Base-by-base conservation (phyloP, 2,888 invertebrate genomes). In the Eupithecia subfuscata region DNA sequence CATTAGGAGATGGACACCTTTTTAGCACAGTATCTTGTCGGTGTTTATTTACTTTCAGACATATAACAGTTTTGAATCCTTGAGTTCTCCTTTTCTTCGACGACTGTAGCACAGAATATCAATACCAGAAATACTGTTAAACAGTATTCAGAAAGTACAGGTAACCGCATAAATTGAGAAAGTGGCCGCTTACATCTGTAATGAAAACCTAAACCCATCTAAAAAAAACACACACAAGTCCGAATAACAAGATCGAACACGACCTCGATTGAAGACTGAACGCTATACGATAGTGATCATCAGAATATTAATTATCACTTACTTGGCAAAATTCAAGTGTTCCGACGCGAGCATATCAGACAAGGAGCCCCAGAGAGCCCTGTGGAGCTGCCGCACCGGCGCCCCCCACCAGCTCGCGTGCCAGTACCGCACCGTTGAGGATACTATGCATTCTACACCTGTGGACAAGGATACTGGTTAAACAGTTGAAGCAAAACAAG, bases 371-470 rank as follows among this genome's bases (percentile, higher is more conserved):
- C 97, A 97, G 64, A 97, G 94, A 73, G 97, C 97, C 84, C 96
- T 95, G 88, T 97, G 97, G 75, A 97, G 94, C 87, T 97, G 97
- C 80, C 97, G 94, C 78, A 97, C 97, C 48, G 97, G 97, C 69
- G 97, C 97, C 7, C 97, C 97, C 97, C 97, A 97, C 93, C 97
- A 97, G 81, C 96, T 96, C 82, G 97, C 96, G 79, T 97, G 93
- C 88, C 96, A 96, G 89, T 97, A 97, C 76, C 96, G 95, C 74
- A 97, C 97, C 87, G 97, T 97, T 82, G 97, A 97, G 34, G 97
- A 97, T 71, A 97, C 95, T 82, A 95, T 95, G 92, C 96, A 97
- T 87, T 96, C 96, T 69, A 97, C 96, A 88, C 97, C 97, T 97
- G 95, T 18, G 95, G 52, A 86, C 80, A 82, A 84, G 12, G 60